Evolutionary conservation across 2,888 invertebrate species (phyloP).

Genomic region (Dolomedes plantarius): DNA sequence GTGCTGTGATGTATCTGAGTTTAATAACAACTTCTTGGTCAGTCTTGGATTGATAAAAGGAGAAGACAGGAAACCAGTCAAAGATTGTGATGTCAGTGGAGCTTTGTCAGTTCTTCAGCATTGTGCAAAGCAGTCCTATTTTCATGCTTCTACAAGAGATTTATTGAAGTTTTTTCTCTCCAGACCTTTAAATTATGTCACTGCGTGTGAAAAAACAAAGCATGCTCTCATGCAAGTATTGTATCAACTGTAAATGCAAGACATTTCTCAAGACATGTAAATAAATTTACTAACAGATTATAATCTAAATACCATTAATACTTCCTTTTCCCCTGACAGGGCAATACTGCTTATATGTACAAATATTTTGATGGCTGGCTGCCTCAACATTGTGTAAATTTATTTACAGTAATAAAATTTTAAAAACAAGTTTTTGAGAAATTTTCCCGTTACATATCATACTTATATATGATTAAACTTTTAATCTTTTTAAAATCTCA

Average conservation of each 20-base stretch:
- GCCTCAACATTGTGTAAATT: no score
- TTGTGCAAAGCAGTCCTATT: slow-evolving; percentile 46
- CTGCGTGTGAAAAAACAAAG: slow-evolving; percentile 67
- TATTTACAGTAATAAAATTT: no score
- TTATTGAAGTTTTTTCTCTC: slow-evolving; percentile 65
- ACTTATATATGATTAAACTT: no score
- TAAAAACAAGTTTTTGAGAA: no score
- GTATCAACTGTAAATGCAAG: slow-evolving; percentile 52
- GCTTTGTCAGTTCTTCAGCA: slow-evolving; percentile 65
- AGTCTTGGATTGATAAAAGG: slow-evolving; percentile 71
- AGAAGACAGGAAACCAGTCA: slow-evolving; percentile 54
- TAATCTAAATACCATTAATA: no score
- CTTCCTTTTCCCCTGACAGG: no score
- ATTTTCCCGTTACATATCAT: no score
- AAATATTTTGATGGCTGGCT: no score
- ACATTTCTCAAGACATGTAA: no score
- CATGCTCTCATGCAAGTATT: slow-evolving; percentile 69
- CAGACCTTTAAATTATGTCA: slow-evolving; percentile 58
- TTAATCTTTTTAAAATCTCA: no score
- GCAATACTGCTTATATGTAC: no score
- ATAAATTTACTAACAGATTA: no score
- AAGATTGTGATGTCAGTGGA: slow-evolving; percentile 66
- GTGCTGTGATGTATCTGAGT: slow-evolving; percentile 18
- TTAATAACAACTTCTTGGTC: slow-evolving; percentile 66
- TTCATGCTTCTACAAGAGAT: slow-evolving; percentile 52